Percentiles rank a stretch among this genome's conserved stretches.
These are phyloP conservation scores for Ciconia boyciana DNA, from an alignment of 2,113 vertebrate species.

Conservation along the genomic window DNA sequence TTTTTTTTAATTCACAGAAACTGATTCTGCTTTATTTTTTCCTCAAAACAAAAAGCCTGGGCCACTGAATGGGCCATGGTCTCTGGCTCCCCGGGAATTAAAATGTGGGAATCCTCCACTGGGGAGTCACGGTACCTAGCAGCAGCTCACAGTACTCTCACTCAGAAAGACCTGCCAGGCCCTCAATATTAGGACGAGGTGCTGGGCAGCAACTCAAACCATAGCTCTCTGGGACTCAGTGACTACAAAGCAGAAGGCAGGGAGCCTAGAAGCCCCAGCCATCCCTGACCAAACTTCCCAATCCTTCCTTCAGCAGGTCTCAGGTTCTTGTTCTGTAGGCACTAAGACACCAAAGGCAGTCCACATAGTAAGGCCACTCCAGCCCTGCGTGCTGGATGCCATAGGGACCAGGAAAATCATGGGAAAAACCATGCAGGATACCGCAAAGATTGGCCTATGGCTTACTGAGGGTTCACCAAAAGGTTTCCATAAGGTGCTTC, in stretches of 20 bases:
- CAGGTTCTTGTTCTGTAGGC: not conserved
- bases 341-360: not conserved
- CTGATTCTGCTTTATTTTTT: not conserved
- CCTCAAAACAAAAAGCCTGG: not conserved
- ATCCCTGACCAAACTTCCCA: not conserved
- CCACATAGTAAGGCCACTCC: not conserved
- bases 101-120: not conserved
- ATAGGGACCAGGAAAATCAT: not conserved
- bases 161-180: not conserved
- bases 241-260: not conserved
- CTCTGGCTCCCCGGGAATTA: not conserved
- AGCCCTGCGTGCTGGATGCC: fast-evolving
- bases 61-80: not conserved
- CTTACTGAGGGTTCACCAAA: not conserved
- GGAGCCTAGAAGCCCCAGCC: not conserved
- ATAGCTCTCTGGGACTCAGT: not conserved
- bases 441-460: not conserved
- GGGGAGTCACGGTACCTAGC: not conserved
- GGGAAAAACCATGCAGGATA: not conserved
- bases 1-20: not conserved
- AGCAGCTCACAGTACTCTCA: not conserved
- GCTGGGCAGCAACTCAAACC: not conserved
- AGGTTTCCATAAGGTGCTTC: not conserved
- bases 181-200: not conserved
- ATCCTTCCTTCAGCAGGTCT: not conserved